Conservation (phyloP, 2,888 invertebrate species). For the Leptinotarsa tumamoca region DNA sequence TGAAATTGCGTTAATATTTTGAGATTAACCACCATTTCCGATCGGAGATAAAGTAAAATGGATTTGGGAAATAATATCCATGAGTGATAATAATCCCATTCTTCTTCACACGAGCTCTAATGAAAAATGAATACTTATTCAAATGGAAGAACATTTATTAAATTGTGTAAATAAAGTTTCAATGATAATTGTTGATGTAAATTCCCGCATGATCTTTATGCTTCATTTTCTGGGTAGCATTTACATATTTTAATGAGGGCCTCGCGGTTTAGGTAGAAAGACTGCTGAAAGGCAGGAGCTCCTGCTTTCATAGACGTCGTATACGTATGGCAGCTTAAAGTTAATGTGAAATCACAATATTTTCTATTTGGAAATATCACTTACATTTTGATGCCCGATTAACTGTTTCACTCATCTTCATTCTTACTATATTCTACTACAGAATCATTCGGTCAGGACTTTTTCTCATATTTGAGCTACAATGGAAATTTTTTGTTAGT, state of each 20-base stretch:
- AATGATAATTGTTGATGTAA: conserved; percentile 57
- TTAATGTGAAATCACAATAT: neutral
- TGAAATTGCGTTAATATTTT: no score
- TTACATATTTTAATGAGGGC: conserved; percentile 63
- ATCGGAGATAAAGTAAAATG: no score
- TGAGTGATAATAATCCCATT: no score
- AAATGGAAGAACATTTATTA: conserved; percentile 40
- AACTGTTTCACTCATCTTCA: no score
- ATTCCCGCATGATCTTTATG: conserved; percentile 60
- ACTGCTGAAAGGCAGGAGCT: conserved; percentile 35
- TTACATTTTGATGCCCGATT: no score
- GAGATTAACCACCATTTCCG: no score
- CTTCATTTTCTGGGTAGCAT: conserved; percentile 60
- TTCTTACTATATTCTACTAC: no score
- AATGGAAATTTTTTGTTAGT: no score
- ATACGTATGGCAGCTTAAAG: neutral
- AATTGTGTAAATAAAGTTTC: conserved; percentile 44
- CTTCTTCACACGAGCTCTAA: neutral
- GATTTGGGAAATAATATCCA: no score
- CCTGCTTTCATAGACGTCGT: conserved; percentile 26
- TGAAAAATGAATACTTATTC: neutral
- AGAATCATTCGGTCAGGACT: no score
- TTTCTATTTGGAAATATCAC: no score
- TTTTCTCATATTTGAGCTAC: no score
- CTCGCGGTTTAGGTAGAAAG: conserved; percentile 56